Conservation (phyloP, 2,113 vertebrate genomes). For the Antidorcas marsupialis region DNA sequence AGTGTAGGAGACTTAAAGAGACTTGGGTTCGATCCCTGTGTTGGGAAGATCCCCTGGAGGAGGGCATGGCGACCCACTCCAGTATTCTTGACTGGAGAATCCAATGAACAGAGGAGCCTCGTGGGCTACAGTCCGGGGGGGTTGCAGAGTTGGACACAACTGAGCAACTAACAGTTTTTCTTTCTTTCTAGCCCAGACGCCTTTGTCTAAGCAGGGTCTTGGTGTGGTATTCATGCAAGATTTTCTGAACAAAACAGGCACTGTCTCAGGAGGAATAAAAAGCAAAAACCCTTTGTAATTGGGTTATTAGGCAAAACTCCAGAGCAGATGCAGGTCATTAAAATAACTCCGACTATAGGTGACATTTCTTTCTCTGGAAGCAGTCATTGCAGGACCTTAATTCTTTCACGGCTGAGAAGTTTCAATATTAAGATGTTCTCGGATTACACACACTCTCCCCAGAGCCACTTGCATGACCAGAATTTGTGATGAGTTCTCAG, state of each 20-base stretch:
- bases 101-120: not conserved
- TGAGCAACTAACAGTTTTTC: not conserved
- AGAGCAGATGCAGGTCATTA: not conserved
- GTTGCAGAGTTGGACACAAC: not conserved
- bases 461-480: not conserved
- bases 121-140: fast-evolving
- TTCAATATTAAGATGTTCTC: not conserved
- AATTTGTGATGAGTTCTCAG: not conserved
- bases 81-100: no score
- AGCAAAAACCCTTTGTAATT: not conserved
- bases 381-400: fast-evolving
- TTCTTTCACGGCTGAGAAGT: not conserved
- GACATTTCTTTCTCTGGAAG: not conserved
- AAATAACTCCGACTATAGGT: not conserved
- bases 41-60: not conserved
- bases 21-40: fast-evolving
- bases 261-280: not conserved
- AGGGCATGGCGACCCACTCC: not conserved
- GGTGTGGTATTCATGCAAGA: fast-evolving
- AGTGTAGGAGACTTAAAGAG: not conserved
- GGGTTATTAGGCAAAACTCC: not conserved
- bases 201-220: no score
- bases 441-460: not conserved
- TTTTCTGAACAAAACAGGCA: not conserved
- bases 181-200: not conserved